These are phyloP conservation scores for Taenaris catops DNA, from an alignment of 2,888 invertebrate genomes.

Conservation along the genomic window DNA sequence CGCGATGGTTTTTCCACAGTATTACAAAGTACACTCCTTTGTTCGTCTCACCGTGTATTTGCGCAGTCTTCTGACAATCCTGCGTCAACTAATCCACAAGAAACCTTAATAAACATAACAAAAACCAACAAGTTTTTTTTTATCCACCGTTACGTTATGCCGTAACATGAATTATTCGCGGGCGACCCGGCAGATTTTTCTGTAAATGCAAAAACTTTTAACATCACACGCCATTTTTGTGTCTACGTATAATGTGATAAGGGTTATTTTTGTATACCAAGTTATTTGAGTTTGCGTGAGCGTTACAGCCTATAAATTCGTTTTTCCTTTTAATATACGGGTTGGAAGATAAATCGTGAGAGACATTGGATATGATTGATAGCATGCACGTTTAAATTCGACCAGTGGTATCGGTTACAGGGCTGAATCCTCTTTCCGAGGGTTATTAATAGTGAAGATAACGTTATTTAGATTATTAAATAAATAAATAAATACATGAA, in stretches of 20 bases:
- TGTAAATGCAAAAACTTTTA: conserved; percentile 14
- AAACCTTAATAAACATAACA: conserved; percentile 27
- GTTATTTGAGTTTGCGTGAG: conserved; percentile 9
- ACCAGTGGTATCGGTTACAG: conserved; percentile 26
- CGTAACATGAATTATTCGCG: conserved; percentile 29
- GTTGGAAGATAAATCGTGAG: conserved; percentile 62
- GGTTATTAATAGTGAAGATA: too few species aligned
- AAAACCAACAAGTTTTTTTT: conserved; percentile 24
- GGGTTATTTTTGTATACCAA: conserved; percentile 15
- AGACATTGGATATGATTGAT: conserved; percentile 69
- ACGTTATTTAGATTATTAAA: too few species aligned
- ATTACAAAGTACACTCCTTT: conserved; percentile 17
- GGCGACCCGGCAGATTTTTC: conserved; percentile 23
- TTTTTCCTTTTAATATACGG: conserved; percentile 66
- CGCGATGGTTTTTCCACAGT: conserved; percentile 11
- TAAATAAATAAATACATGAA: too few species aligned
- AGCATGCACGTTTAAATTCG: conserved; percentile 47
- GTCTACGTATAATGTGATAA: conserved; percentile 5
- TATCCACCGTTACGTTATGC: conserved; percentile 24
- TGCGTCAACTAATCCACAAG: conserved; percentile 24
- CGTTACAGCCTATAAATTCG: conserved; percentile 23
- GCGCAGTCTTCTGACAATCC: conserved; percentile 19
- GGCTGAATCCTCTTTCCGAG: too few species aligned
- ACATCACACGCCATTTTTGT: conserved; percentile 17
- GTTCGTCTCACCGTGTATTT: conserved; percentile 17